Evolutionary conservation across 2,113 vertebrate genomes (phyloP).

Genomic region (Elachura formosa): DNA sequence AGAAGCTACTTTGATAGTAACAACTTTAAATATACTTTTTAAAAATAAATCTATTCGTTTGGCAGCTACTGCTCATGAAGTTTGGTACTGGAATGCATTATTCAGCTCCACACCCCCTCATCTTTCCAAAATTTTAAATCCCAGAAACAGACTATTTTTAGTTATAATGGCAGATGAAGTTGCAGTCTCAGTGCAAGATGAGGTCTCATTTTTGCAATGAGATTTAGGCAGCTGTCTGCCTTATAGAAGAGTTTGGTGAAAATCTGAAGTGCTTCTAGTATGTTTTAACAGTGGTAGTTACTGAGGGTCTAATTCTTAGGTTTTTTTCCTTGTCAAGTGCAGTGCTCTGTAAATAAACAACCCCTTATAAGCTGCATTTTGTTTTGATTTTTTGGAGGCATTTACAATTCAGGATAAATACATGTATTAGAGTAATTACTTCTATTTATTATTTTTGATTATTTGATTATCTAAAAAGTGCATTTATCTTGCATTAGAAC

Average conservation of each 20-base stretch:
- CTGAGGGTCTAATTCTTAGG: background rate
- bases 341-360: background rate
- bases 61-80: background rate
- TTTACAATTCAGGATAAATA: background rate
- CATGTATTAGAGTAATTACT: background rate
- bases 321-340: background rate
- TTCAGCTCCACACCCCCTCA: background rate
- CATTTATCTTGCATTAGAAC: background rate
- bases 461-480: background rate
- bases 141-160: background rate
- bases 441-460: too few relatives aligned
- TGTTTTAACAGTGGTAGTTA: background rate
- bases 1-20: background rate
- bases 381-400: background rate
- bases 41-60: background rate
- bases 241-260: background rate
- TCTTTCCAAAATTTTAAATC: background rate
- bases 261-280: background rate
- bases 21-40: background rate
- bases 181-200: too few relatives aligned
- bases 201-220: background rate
- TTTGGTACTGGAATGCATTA: background rate
- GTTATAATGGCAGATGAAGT: background rate
- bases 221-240: background rate
- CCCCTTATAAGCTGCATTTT: background rate